A percentile compares a stretch with the other conserved stretches of the same genome.
phyloP scores from a whole-genome alignment of 1,140 invertebrate species.

The Carcinoscorpius rotundicauda region DNA sequence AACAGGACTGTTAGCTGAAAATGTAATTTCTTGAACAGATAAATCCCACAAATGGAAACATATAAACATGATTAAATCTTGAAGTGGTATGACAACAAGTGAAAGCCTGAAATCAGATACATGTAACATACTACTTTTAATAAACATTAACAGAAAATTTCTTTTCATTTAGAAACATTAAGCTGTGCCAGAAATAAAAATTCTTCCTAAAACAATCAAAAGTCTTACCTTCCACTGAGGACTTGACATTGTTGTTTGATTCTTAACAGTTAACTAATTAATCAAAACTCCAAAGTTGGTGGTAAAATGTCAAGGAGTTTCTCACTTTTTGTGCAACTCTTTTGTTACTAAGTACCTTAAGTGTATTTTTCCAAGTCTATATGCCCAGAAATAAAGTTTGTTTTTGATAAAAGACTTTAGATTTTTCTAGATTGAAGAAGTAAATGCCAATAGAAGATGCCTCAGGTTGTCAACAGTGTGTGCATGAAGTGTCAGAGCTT shows the following conservation, averaged over 20 bases:
- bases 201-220: neutral
- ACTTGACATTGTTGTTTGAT: slow-evolving; percentile 19
- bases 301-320: slow-evolving; percentile 4
- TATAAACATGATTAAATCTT: neutral
- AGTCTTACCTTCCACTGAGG: slow-evolving; percentile 20
- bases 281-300: slow-evolving; percentile 11
- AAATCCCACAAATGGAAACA: neutral
- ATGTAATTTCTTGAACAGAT: too few relatives aligned
- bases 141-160: neutral
- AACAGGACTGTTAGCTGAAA: too few relatives aligned
- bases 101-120: neutral
- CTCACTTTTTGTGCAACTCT: slow-evolving; percentile 11
- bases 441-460: slow-evolving; percentile 13
- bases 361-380: slow-evolving; percentile 9
- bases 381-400: neutral
- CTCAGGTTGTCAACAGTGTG: slow-evolving; percentile 22
- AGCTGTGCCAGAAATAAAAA: neutral
- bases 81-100: neutral
- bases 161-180: neutral
- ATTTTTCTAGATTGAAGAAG: neutral
- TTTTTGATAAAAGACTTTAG: neutral
- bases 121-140: neutral
- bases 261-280: slow-evolving; percentile 9
- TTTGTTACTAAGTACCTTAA: slow-evolving; percentile 5
- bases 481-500: slow-evolving; percentile 18